Evolutionary conservation across 2,888 invertebrate genomes (phyloP).

Genomic region (Parnassius smintheus): DNA sequence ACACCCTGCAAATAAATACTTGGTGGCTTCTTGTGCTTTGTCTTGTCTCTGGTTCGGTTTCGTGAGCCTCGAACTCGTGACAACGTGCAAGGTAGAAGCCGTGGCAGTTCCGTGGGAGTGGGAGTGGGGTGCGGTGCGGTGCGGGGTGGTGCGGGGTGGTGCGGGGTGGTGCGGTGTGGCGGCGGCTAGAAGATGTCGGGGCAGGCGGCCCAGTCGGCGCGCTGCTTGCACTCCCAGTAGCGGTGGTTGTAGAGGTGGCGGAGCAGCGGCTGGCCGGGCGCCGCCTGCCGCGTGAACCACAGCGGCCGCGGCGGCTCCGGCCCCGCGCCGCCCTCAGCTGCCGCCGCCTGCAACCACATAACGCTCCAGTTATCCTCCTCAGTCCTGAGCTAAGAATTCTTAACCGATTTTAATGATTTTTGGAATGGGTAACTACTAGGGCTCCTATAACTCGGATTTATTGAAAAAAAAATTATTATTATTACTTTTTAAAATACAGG

Average conservation of each 20-base stretch:
- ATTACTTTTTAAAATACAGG: too few relatives aligned
- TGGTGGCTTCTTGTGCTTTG: too few relatives aligned
- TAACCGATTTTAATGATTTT: too few relatives aligned
- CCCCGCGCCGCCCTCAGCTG: conserved; percentile 82
- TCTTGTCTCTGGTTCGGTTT: too few relatives aligned
- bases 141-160: not conserved
- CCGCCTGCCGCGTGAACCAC: conserved; percentile 93
- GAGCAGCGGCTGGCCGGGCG: conserved; percentile 76
- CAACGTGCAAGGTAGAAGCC: too few relatives aligned
- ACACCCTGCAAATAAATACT: too few relatives aligned
- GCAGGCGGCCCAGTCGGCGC: conserved; percentile 93
- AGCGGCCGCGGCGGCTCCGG: conserved; percentile 86
- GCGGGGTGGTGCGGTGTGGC: conserved; percentile 4
- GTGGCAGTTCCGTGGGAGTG: not conserved
- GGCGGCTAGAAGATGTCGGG: conserved; percentile 91
- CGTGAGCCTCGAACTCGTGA: too few relatives aligned
- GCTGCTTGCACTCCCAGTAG: conserved; percentile 96
- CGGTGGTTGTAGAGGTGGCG: conserved; percentile 90
- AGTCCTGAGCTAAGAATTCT: too few relatives aligned
- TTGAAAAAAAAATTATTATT: too few relatives aligned
- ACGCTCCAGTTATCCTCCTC: too few relatives aligned
- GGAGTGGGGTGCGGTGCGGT: not conserved
- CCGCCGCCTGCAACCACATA: conserved; percentile 60
- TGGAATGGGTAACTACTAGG: too few relatives aligned
- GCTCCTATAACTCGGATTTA: too few relatives aligned